phyloP scores from a whole-genome alignment of 30 jellyfish, hydroid and myxozoan species.

The Morbakka virulenta region DNA sequence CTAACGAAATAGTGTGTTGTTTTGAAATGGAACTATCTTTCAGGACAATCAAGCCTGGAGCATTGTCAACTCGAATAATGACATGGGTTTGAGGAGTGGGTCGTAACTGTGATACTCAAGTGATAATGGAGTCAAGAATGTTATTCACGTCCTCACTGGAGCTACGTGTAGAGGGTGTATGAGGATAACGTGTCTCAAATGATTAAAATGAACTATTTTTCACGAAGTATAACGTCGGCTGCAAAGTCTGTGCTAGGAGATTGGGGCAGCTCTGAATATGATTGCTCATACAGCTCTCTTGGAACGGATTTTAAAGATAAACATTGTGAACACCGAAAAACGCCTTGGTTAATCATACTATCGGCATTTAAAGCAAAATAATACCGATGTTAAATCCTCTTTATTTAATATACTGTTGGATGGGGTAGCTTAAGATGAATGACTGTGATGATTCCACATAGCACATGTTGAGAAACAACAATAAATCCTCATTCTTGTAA shows the following conservation, averaged over 20 bases:
- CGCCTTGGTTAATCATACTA: too few species aligned
- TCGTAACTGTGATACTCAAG: not conserved
- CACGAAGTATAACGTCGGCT: too few species aligned
- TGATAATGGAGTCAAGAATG: constrained; percentile 12
- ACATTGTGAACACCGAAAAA: too few species aligned
- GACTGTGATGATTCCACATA: too few species aligned
- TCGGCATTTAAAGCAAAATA: constrained; percentile 36
- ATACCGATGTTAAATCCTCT: constrained; percentile 5
- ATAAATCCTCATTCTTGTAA: too few species aligned
- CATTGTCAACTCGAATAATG: constrained; percentile 28
- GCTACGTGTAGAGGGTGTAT: too few species aligned
- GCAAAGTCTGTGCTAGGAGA: constrained; percentile 17
- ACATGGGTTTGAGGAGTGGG: constrained; percentile 19
- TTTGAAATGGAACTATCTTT: not conserved
- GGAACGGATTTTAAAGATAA: constrained; percentile 11
- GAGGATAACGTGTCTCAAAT: constrained; percentile 23
- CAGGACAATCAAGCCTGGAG: constrained; percentile 42
- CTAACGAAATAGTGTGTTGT: constrained; percentile 19
- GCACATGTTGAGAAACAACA: too few species aligned
- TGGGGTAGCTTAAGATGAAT: too few species aligned
- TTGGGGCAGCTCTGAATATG: constrained; percentile 15
- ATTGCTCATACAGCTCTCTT: not conserved
- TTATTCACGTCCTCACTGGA: constrained; percentile 2
- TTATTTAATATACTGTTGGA: constrained; percentile 17
- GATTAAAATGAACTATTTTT: constrained; percentile 31